A percentile compares a stretch with the other conserved stretches of the same genome.
Evolutionary conservation across 2,888 invertebrate genomes (phyloP).

Genomic region (Prenolepis imparis): DNA sequence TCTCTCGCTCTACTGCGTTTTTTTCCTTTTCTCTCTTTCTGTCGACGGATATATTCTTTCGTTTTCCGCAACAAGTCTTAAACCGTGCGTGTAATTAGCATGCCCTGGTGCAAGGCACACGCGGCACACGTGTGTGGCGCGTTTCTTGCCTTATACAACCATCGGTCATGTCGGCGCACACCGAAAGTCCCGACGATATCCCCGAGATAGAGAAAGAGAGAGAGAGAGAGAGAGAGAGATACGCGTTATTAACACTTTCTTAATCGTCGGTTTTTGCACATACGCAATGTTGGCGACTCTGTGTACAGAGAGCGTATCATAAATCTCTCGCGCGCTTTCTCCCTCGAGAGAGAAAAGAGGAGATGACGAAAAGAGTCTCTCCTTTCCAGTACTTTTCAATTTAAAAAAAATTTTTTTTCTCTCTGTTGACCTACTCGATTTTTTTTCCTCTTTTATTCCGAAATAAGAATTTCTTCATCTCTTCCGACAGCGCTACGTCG

Average conservation of each 20-base stretch:
- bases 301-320: neutral
- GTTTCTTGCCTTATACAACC: slow-evolving; percentile 10
- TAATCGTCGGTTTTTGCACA: neutral
- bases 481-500: neutral
- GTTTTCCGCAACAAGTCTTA: slow-evolving; percentile 61
- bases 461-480: neutral
- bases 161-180: neutral
- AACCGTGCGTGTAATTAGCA: slow-evolving; percentile 76
- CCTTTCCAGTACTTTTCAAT: slow-evolving; percentile 15
- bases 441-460: slow-evolving; percentile 16
- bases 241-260: slow-evolving; percentile 13
- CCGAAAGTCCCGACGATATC: neutral
- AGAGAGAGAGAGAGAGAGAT: neutral
- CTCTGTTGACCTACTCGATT: neutral
- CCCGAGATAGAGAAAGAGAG: neutral
- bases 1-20: neutral
- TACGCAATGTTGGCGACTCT: neutral
- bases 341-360: neutral
- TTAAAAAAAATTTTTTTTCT: neutral
- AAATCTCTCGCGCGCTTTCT: neutral
- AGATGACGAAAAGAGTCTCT: neutral
- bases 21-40: slow-evolving; percentile 1
- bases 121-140: slow-evolving; percentile 69
- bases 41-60: slow-evolving; percentile 3
- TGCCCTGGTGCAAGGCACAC: slow-evolving; percentile 78